Conservation (phyloP, 1,140 invertebrate species). For the Globodera rostochiensis region DNA sequence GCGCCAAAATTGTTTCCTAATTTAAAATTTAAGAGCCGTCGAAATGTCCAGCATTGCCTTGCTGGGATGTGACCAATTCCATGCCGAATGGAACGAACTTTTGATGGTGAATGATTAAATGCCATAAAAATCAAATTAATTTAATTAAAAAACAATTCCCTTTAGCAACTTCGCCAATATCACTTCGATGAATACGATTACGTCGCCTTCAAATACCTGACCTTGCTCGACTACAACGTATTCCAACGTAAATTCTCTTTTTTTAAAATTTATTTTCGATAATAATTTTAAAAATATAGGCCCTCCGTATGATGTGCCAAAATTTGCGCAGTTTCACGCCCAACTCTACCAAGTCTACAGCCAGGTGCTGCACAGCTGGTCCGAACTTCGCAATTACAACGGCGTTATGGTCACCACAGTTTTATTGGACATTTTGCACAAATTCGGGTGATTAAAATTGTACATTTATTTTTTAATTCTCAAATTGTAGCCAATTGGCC, state of each 20-base stretch:
- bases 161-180: slow-evolving; percentile 42
- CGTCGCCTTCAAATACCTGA: slow-evolving; percentile 46
- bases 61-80: slow-evolving; percentile 41
- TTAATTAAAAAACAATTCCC: not conserved
- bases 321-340: slow-evolving; percentile 15
- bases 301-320: not conserved
- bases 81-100: slow-evolving; percentile 42
- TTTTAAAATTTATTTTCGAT: not conserved
- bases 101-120: slow-evolving; percentile 31
- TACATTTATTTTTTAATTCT: not conserved
- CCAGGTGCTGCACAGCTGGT: slow-evolving; percentile 28
- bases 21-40: slow-evolving; percentile 29
- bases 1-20: not conserved
- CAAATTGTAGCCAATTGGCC: slow-evolving; percentile 16
- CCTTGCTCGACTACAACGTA: slow-evolving; percentile 35
- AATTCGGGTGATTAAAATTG: slow-evolving; percentile 10
- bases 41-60: slow-evolving; percentile 36
- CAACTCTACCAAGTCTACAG: slow-evolving; percentile 22
- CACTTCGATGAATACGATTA: slow-evolving; percentile 47
- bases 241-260: slow-evolving; percentile 23
- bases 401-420: not conserved
- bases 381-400: slow-evolving; percentile 19
- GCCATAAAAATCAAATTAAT: not conserved
- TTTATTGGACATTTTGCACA: slow-evolving; percentile 14
- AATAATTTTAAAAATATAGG: slow-evolving; percentile 3